phyloP scores from a whole-genome alignment of 2,113 vertebrate genomes.

The Verasper variegatus region DNA sequence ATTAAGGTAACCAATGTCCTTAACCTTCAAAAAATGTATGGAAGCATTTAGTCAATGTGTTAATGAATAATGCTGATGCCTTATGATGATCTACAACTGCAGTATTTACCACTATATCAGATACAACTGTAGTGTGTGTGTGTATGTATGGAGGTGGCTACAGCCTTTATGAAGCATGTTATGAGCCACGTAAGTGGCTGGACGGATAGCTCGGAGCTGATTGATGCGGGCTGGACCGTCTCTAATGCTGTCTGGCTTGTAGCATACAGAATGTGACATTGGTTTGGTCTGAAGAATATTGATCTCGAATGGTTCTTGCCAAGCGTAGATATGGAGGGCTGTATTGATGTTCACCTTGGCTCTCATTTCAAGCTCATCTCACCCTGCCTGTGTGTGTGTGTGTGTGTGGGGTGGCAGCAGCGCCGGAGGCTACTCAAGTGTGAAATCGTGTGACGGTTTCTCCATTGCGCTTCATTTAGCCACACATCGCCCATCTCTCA shows the following conservation, averaged over 20 bases:
- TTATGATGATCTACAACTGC: not conserved
- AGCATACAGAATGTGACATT: slow-evolving; percentile 69
- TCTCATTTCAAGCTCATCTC: slow-evolving; percentile 77
- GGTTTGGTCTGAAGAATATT: slow-evolving; percentile 71
- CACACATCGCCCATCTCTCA: slow-evolving; percentile 81
- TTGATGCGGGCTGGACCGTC: slow-evolving; percentile 60
- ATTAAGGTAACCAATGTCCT: not conserved
- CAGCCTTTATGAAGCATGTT: slow-evolving; percentile 67
- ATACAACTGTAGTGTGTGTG: slow-evolving; percentile 18
- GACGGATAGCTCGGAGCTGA: slow-evolving; percentile 55
- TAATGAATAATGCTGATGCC: not conserved
- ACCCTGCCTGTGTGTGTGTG: slow-evolving; percentile 38
- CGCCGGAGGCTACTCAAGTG: slow-evolving; percentile 77
- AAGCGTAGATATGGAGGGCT: slow-evolving; percentile 57
- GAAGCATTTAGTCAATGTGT: not conserved
- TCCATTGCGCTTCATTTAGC: slow-evolving; percentile 84
- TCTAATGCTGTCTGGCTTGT: slow-evolving; percentile 64
- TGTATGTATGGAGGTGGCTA: slow-evolving; percentile 41
- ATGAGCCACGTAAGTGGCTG: slow-evolving; percentile 51
- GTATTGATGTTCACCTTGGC: slow-evolving; percentile 71
- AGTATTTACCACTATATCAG: slow-evolving; percentile 21
- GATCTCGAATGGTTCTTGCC: slow-evolving; percentile 65
- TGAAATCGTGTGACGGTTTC: slow-evolving; percentile 81
- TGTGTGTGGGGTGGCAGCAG: slow-evolving; percentile 38
- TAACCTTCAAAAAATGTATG: not conserved